Evolutionary conservation across 2,797 vertebrate genomes (phyloP), one percentile per base, ranked within the genome.

Genomic region (Phataginus tricuspis): DNA sequence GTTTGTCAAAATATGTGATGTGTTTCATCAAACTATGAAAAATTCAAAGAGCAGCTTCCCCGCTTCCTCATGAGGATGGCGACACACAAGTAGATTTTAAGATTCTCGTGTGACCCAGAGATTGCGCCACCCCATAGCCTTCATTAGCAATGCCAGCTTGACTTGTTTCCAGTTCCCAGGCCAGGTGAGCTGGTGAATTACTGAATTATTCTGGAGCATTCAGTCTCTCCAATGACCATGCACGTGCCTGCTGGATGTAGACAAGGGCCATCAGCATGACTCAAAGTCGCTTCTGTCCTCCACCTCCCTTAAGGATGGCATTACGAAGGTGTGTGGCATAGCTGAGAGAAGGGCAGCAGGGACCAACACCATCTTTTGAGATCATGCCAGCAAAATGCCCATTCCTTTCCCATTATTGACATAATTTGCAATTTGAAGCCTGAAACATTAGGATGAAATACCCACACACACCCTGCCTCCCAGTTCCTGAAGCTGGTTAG

Each of bases 111-210:
- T 75, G 69, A 71, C 34, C 64, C 66, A 74, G 68, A 94, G 86
- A 92, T 39, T 63, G 9, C 79, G 96, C 63, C 19, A 57, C 83
- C 96, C 63, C 19, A 57, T 59, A 42, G 25, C 12, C 15, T 93
- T 79, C 71, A 87, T 82, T 53, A 91, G 75, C n/a, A 83, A 89
- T 71, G 57, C 45, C 53, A 92, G 34, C 39, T 61, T 77, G 37
- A 75, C 88, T 95, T 78, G 53, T 42, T 83, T 94, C 90, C 82
- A 84, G 69, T 68, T 90, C 42, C 16, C 53, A 95, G 34, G 14
- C 27, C 69, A 85, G 53, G n/a, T 53, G 77, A 96, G 77, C 55
- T 86, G 57, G 82, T 53, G 45, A 79, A 68, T 71, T 92, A 74
- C 57, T 53, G 45, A 79, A 68, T 71, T 92, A 78, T 66, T 82